These are phyloP conservation scores for Drosophila koepferae DNA, from an alignment of 2,888 invertebrate genomes.

Conservation along the genomic window DNA sequence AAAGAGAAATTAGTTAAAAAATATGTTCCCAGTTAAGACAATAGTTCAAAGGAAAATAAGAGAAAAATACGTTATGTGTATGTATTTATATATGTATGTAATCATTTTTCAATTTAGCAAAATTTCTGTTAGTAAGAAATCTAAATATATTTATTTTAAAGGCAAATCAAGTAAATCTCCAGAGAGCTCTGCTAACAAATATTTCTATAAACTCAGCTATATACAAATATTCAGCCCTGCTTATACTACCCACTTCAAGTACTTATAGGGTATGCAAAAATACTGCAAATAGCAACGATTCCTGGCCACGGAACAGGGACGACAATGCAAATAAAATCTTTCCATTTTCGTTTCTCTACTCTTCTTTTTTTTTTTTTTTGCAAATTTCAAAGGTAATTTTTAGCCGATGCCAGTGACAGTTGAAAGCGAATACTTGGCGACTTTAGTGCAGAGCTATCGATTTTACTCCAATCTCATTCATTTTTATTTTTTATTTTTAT, in stretches of 20 bases:
- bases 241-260: neutral
- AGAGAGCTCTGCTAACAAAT: neutral
- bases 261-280: constrained; percentile 3
- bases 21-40: too few relatives aligned
- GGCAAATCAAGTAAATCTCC: too few relatives aligned
- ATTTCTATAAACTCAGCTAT: neutral
- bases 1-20: too few relatives aligned
- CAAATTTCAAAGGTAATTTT: constrained; percentile 59
- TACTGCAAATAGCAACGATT: constrained; percentile 33
- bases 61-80: too few relatives aligned
- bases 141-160: too few relatives aligned
- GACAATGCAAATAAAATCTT: constrained; percentile 72
- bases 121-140: too few relatives aligned
- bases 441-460: constrained; percentile 28
- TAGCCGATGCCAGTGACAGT: constrained; percentile 50
- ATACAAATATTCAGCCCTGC: neutral
- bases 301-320: constrained; percentile 24
- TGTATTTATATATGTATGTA: too few relatives aligned
- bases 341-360: neutral
- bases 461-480: constrained; percentile 13
- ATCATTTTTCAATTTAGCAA: too few relatives aligned
- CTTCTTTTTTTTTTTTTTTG: constrained; percentile 10
- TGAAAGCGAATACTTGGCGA: constrained; percentile 24
- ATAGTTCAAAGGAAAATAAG: too few relatives aligned
- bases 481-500: too few relatives aligned